Conservation (phyloP, 2,888 invertebrate genomes). For the Tipula helvola region DNA sequence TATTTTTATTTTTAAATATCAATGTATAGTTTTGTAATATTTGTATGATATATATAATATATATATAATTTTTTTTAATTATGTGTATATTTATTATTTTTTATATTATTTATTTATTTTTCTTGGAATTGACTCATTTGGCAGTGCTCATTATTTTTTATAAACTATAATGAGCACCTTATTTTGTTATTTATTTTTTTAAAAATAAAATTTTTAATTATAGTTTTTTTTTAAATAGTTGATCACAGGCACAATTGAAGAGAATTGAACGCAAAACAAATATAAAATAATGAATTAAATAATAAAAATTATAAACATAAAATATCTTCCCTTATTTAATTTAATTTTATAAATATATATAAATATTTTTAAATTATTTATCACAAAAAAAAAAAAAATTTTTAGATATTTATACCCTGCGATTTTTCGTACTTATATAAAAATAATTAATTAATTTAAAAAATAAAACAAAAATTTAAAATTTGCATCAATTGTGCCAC, state of each 20-base stretch:
- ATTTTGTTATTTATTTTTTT: slow-evolving; percentile 6
- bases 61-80: not conserved
- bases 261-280: not conserved
- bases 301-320: not conserved
- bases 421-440: not conserved
- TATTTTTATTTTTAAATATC: not conserved
- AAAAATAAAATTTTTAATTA: not conserved
- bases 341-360: not conserved
- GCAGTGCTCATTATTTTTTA: slow-evolving; percentile 11
- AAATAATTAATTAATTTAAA: not conserved
- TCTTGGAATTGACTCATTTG: slow-evolving; percentile 12
- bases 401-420: slow-evolving; percentile 7
- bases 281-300: not conserved
- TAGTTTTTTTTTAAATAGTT: not conserved
- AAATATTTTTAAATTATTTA: not conserved
- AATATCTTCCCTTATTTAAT: slow-evolving; percentile 7
- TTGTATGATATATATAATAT: not conserved
- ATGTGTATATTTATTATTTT: slow-evolving; percentile 1
- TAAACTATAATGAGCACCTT: slow-evolving; percentile 10
- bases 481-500: slow-evolving; percentile 5
- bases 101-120: slow-evolving; percentile 6
- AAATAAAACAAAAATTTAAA: not conserved
- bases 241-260: slow-evolving; percentile 4
- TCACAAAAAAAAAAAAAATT: not conserved
- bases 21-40: slow-evolving; percentile 6